These are phyloP conservation scores for Aphidius gifuensis DNA, from an alignment of 1,140 invertebrate species.

Conservation along the genomic window DNA sequence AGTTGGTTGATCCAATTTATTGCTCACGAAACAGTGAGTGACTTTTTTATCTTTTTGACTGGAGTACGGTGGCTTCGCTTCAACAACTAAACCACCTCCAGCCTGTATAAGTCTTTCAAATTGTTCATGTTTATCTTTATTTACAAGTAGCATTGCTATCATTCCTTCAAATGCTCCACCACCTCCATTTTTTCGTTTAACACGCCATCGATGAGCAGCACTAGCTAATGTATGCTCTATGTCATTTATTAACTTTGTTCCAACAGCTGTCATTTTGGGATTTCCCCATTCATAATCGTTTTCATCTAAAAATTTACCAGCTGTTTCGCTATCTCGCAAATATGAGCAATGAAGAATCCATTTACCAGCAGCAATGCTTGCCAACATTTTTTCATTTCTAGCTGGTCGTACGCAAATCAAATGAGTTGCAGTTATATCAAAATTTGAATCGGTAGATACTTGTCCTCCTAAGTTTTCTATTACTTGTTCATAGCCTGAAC, in stretches of 20 bases:
- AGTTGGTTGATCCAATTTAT: constrained; percentile 52
- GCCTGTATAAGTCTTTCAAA: constrained; percentile 69
- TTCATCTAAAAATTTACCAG: constrained; percentile 69
- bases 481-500: constrained; percentile 49
- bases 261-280: constrained; percentile 55
- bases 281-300: constrained; percentile 77
- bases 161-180: constrained; percentile 67
- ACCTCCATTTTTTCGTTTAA: constrained; percentile 44
- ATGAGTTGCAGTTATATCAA: constrained; percentile 72
- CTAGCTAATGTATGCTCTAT: constrained; percentile 56
- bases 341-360: constrained; percentile 82
- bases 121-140: constrained; percentile 60
- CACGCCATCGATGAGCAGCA: constrained; percentile 66
- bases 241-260: constrained; percentile 47
- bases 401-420: constrained; percentile 69
- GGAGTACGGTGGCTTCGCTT: constrained; percentile 52
- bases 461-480: constrained; percentile 67
- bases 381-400: constrained; percentile 83
- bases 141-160: constrained; percentile 68
- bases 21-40: constrained; percentile 59
- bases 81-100: constrained; percentile 67
- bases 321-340: constrained; percentile 63
- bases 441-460: constrained; percentile 60
- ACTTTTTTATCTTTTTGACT: constrained; percentile 46
- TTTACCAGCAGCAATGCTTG: constrained; percentile 79